Percentiles rank a stretch among this genome's conserved stretches.
Conservation (phyloP, 2,888 invertebrate species). For the Xanthia icteritia region DNA sequence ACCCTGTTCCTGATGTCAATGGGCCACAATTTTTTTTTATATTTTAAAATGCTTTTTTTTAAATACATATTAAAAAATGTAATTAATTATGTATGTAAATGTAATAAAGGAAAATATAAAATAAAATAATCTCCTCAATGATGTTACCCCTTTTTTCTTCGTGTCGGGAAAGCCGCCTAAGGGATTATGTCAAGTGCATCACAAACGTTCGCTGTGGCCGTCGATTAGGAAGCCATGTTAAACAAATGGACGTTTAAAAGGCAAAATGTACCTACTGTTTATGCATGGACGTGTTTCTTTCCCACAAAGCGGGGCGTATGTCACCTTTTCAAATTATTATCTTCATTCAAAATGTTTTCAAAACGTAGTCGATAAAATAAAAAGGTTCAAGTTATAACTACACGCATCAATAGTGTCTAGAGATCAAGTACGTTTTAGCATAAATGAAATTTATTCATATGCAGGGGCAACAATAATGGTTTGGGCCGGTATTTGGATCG, state of each 20-base stretch:
- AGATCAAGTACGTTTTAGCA: too few species aligned
- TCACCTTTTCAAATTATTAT: neutral
- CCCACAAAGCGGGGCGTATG: neutral
- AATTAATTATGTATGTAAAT: too few species aligned
- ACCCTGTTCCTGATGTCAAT: too few species aligned
- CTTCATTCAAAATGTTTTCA: neutral
- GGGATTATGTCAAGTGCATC: constrained; percentile 22
- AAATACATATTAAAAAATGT: too few species aligned
- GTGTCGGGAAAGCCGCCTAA: neutral
- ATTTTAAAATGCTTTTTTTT: too few species aligned
- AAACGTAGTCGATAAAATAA: neutral
- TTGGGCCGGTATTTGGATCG: too few species aligned
- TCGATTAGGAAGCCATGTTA: constrained; percentile 22
- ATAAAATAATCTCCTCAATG: neutral
- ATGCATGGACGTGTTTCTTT: neutral
- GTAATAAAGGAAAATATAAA: neutral
- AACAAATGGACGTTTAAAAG: neutral
- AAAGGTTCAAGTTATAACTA: too few species aligned
- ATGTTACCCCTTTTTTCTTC: neutral
- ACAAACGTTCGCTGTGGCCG: neutral
- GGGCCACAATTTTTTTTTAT: too few species aligned
- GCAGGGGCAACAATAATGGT: too few species aligned
- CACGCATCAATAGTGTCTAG: too few species aligned
- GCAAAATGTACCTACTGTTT: neutral
- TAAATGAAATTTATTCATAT: too few species aligned